Percentiles rank a stretch among this genome's conserved stretches.
phyloP scores from a whole-genome alignment of 2,113 vertebrate genomes.

The Megaceryle torquata region DNA sequence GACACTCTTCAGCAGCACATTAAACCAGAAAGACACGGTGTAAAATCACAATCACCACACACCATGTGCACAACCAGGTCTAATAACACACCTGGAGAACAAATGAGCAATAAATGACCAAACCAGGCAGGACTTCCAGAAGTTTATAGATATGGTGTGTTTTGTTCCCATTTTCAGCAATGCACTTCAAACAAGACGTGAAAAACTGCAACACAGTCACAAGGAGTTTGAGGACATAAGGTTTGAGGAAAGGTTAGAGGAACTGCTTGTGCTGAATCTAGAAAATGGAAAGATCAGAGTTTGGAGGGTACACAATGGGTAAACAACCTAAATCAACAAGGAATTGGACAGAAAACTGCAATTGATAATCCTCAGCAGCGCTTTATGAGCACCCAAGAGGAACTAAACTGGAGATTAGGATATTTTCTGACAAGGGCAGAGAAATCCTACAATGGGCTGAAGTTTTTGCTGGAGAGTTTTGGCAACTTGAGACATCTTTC shows the following conservation, averaged over 20 bases:
- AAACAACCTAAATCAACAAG: background rate
- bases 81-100: background rate
- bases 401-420: background rate
- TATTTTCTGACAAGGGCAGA: background rate
- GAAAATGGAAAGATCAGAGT: background rate
- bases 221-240: background rate
- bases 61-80: background rate
- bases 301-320: background rate
- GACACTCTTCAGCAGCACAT: background rate
- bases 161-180: background rate
- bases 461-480: background rate
- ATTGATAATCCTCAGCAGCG: fast-evolving
- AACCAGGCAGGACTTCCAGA: background rate
- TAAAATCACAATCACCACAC: background rate
- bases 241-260: background rate
- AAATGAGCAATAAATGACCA: background rate
- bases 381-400: background rate
- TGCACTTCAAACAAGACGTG: background rate
- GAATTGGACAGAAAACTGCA: background rate
- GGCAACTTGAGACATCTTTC: background rate
- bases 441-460: background rate
- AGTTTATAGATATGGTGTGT: background rate
- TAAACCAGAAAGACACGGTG: background rate
- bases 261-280: background rate
- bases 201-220: background rate